These are phyloP conservation scores for Agrypnus murinus DNA, from an alignment of 2,888 invertebrate genomes.

Conservation along the genomic window DNA sequence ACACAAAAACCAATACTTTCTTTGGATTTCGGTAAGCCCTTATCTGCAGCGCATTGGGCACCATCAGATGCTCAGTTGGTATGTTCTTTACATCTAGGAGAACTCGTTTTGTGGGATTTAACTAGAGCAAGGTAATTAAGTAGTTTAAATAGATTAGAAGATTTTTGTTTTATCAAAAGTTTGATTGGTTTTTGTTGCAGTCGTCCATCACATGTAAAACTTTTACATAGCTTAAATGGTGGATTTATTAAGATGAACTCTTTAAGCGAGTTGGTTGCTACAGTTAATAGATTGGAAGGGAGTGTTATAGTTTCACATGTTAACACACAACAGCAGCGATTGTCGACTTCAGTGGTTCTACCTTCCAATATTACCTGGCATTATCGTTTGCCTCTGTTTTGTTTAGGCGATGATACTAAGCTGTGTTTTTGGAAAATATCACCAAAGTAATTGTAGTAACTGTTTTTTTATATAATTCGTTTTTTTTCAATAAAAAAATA, in stretches of 20 bases:
- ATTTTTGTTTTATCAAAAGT: background rate
- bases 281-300: slow-evolving; percentile 79
- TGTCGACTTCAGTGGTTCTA: slow-evolving; percentile 74
- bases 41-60: slow-evolving; percentile 83
- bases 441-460: slow-evolving; percentile 35
- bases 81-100: slow-evolving; percentile 79
- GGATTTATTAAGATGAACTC: slow-evolving; percentile 77
- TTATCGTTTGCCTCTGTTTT: slow-evolving; percentile 76
- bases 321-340: slow-evolving; percentile 74
- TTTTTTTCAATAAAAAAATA: too few species aligned
- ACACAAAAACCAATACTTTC: slow-evolving; percentile 80
- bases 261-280: slow-evolving; percentile 78
- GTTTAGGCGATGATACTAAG: slow-evolving; percentile 76
- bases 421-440: slow-evolving; percentile 77
- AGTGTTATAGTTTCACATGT: slow-evolving; percentile 78
- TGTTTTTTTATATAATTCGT: too few species aligned
- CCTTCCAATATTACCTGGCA: slow-evolving; percentile 79
- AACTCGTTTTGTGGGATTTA: slow-evolving; percentile 81
- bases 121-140: slow-evolving; percentile 76
- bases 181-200: slow-evolving; percentile 71
- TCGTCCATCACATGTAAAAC: slow-evolving; percentile 75
- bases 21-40: slow-evolving; percentile 77
- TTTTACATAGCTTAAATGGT: slow-evolving; percentile 79
- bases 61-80: slow-evolving; percentile 77
- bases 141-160: background rate